Percentiles rank a stretch among this genome's conserved stretches.
phyloP scores from a whole-genome alignment of 2,888 invertebrate genomes.

The Drosophila rellima region DNA sequence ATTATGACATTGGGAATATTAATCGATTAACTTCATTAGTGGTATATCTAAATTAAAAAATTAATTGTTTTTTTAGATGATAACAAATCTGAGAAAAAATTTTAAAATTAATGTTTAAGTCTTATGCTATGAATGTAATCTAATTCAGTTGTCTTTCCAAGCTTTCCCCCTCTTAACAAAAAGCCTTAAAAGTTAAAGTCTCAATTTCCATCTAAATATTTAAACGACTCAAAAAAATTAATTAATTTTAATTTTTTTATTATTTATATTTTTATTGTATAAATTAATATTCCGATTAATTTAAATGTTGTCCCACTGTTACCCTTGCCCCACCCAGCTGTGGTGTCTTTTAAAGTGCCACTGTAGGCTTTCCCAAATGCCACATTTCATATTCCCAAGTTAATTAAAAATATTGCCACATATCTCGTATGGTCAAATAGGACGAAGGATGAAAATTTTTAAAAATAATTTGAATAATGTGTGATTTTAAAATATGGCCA shows the following conservation, averaged over 20 bases:
- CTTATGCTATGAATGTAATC: no score
- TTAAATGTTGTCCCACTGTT: not conserved
- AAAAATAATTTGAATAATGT: conserved; percentile 84
- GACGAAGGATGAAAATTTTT: conserved; percentile 54
- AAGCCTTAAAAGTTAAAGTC: not conserved
- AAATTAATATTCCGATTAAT: conserved; percentile 6
- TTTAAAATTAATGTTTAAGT: no score
- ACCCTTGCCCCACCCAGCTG: not conserved
- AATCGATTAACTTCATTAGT: not conserved
- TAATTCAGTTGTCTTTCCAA: no score
- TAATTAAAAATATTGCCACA: conserved; percentile 79
- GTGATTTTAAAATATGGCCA: conserved; percentile 82
- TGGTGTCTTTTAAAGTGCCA: not conserved
- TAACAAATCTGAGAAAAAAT: not conserved
- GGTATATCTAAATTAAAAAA: not conserved
- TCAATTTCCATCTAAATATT: not conserved
- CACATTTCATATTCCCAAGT: conserved; percentile 76
- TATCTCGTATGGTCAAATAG: conserved; percentile 19
- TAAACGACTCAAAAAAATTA: not conserved
- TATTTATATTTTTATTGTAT: not conserved
- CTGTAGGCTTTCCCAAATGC: conserved; percentile 40
- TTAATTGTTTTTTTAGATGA: not conserved
- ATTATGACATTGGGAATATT: not conserved
- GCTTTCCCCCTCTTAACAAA: no score
- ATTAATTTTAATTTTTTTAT: not conserved